Evolutionary conservation across 2,797 vertebrate genomes (phyloP).

Genomic region (Smutsia gigantea): DNA sequence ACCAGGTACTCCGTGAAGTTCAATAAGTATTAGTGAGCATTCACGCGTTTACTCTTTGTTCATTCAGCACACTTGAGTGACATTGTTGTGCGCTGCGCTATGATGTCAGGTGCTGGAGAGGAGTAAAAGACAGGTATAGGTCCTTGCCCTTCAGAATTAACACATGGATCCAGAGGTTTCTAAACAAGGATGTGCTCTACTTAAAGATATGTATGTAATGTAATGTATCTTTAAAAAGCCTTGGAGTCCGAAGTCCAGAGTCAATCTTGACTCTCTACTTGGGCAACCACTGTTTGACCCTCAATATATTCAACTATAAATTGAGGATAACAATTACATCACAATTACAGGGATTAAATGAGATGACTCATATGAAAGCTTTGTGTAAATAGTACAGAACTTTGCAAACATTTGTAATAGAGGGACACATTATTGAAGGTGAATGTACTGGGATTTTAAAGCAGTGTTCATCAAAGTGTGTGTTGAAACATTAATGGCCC

Average conservation of each 20-base stretch:
- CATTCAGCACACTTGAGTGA: not conserved
- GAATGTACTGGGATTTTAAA: not conserved
- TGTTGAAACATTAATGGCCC: not conserved
- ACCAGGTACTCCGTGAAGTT: not conserved
- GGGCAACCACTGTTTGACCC: not conserved
- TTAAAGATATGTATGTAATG: not conserved
- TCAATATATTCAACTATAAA: constrained; percentile 10
- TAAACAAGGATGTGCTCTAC: not conserved
- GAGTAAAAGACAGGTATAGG: not conserved
- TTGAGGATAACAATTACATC: not conserved
- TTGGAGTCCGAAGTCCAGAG: constrained; percentile 36
- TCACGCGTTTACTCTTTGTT: not conserved
- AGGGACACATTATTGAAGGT: not conserved
- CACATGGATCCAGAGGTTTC: not conserved
- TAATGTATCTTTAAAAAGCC: not conserved
- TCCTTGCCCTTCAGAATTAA: not conserved
- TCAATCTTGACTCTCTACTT: not conserved
- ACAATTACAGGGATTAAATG: constrained; percentile 3
- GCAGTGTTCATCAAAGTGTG: not conserved
- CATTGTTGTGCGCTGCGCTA: not conserved
- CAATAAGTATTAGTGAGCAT: not conserved
- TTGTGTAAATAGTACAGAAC: constrained; percentile 50
- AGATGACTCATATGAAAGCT: constrained; percentile 18
- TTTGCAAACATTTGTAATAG: constrained; percentile 41
- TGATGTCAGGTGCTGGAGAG: not conserved